Conservation (phyloP, 1,140 invertebrate species). For the Chironomus striatipennis region DNA sequence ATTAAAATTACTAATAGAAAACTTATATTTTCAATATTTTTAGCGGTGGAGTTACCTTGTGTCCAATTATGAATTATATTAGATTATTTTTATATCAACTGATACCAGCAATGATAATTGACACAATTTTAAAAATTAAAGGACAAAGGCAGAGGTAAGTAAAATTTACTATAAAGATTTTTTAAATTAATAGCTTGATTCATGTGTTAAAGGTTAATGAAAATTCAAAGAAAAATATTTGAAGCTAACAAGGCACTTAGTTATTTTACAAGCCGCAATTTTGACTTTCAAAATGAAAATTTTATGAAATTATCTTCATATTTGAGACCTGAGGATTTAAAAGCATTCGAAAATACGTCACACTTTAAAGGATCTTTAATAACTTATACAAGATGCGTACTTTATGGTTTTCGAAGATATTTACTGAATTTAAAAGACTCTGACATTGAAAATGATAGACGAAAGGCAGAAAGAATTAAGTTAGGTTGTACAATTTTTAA, state of each 20-base stretch:
- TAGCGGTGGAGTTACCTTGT: background rate
- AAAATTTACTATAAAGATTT: background rate
- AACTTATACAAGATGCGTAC: background rate
- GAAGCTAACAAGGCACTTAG: conserved; percentile 63
- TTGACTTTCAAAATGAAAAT: conserved; percentile 72
- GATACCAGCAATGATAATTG: background rate
- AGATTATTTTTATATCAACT: background rate
- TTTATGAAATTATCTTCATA: conserved; percentile 50
- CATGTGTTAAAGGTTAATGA: conserved; percentile 53
- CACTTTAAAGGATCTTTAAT: background rate
- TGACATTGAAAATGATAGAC: conserved; percentile 39
- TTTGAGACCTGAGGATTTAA: conserved; percentile 52
- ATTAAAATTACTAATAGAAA: too few species aligned
- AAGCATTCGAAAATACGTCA: conserved; percentile 48
- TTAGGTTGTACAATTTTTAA: too few species aligned
- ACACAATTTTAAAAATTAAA: background rate
- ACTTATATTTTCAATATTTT: too few species aligned
- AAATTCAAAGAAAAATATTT: conserved; percentile 69
- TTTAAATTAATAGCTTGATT: background rate
- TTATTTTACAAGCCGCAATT: conserved; percentile 72
- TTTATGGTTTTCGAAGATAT: conserved; percentile 37
- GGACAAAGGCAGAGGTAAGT: background rate
- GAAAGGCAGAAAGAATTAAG: conserved; percentile 29
- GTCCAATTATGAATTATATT: background rate
- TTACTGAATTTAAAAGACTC: conserved; percentile 46